A percentile compares a stretch with the other conserved stretches of the same genome.
These are phyloP conservation scores for Arrhopalites spinosus DNA, from an alignment of 2,888 invertebrate species.

Conservation along the genomic window DNA sequence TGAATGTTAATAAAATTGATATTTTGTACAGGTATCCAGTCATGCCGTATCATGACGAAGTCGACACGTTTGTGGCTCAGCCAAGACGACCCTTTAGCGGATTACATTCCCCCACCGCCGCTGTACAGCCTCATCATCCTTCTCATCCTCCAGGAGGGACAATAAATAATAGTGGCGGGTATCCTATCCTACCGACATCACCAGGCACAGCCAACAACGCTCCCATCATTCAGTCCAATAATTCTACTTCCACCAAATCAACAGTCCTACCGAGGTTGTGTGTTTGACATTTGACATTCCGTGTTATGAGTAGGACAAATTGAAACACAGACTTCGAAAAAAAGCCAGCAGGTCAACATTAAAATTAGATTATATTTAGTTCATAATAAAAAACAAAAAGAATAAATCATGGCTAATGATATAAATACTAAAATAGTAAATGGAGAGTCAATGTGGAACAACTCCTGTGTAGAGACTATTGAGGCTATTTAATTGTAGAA, in stretches of 20 bases:
- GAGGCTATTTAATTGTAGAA: constrained; percentile 24
- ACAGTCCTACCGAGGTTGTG: constrained; percentile 38
- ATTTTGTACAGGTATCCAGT: neutral
- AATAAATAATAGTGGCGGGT: neutral
- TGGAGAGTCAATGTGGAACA: constrained; percentile 25
- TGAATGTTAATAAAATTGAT: neutral
- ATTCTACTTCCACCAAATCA: constrained; percentile 13
- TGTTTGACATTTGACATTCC: constrained; percentile 45
- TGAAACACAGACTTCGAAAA: constrained; percentile 4
- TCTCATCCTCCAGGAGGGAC: neutral
- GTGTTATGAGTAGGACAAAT: constrained; percentile 22
- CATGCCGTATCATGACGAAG: constrained; percentile 14
- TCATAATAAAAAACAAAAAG: neutral
- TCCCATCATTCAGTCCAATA: neutral
- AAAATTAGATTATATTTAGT: constrained; percentile 9
- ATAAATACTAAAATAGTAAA: neutral
- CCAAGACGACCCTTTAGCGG: constrained; percentile 36
- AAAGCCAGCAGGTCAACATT: constrained; percentile 20
- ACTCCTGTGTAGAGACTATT: constrained; percentile 27
- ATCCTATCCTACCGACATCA: neutral
- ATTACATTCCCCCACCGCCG: constrained; percentile 16
- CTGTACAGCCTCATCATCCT: neutral
- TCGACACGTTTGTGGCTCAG: constrained; percentile 17
- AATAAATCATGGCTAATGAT: constrained; percentile 14
- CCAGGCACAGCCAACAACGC: neutral